Evolutionary conservation across 2,113 vertebrate species (phyloP).

Genomic region (Pachyramphus minor): DNA sequence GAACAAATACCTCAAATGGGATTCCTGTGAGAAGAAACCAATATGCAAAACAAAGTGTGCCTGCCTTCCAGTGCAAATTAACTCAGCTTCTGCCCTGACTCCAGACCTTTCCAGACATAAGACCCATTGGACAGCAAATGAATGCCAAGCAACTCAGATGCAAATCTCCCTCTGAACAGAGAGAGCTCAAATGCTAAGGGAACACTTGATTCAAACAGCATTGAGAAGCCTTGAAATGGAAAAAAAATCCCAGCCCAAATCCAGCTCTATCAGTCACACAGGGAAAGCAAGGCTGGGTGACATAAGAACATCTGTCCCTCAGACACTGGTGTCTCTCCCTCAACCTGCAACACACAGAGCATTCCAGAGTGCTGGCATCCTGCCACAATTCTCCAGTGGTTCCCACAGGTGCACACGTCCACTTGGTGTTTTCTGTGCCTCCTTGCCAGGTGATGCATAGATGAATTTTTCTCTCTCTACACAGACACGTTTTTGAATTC

Average conservation of each 20-base stretch:
- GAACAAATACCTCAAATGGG: slow-evolving; percentile 13
- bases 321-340: neutral
- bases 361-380: neutral
- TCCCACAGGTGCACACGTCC: neutral
- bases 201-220: neutral
- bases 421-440: neutral
- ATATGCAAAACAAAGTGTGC: neutral
- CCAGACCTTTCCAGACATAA: neutral
- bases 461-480: neutral
- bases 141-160: slow-evolving; percentile 8
- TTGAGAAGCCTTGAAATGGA: neutral
- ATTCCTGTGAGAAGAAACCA: neutral
- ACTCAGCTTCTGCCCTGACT: slow-evolving; percentile 2
- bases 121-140: neutral
- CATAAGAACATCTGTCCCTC: neutral
- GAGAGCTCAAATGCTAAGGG: neutral
- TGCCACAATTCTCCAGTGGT: accelerated
- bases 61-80: slow-evolving; percentile 21
- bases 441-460: neutral
- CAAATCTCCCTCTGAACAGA: neutral
- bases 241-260: neutral
- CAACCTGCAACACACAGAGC: neutral
- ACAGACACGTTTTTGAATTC: neutral
- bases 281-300: neutral
- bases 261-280: neutral